Conservation (phyloP, 2,888 invertebrate genomes). For the Dusona sp. region DNA sequence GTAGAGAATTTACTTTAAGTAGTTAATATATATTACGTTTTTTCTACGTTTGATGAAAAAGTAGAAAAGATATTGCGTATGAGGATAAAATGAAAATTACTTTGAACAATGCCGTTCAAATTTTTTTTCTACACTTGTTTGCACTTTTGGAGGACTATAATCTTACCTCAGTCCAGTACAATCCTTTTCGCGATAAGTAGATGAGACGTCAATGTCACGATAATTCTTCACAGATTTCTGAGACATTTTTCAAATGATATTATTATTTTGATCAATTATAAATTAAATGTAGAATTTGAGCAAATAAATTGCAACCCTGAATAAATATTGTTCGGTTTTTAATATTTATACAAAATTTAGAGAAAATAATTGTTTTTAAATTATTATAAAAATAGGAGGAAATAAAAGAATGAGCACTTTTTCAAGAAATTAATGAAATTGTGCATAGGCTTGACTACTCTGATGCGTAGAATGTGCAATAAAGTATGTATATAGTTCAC, state of each 20-base stretch:
- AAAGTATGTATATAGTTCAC: slow-evolving; percentile 17
- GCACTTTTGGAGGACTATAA: background rate
- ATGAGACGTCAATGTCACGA: slow-evolving; percentile 79
- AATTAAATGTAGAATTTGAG: background rate
- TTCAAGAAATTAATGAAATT: background rate
- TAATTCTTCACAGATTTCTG: slow-evolving; percentile 78
- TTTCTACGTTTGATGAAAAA: too few species aligned
- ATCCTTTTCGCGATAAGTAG: slow-evolving; percentile 76
- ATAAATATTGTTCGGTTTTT: background rate
- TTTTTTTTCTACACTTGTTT: background rate
- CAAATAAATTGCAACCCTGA: background rate
- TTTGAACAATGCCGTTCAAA: too few species aligned
- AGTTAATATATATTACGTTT: too few species aligned
- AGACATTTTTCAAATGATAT: slow-evolving; percentile 48
- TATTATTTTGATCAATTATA: background rate
- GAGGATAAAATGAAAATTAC: too few species aligned
- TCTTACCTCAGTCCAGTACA: slow-evolving; percentile 78
- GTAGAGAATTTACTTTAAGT: background rate
- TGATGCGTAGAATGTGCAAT: background rate
- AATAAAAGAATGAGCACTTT: background rate
- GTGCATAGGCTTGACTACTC: background rate
- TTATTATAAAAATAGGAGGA: background rate
- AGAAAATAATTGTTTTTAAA: too few species aligned
- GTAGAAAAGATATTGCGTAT: too few species aligned
- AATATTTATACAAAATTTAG: too few species aligned